phyloP scores from a whole-genome alignment of 1,140 invertebrate species.

The Popillia japonica region DNA sequence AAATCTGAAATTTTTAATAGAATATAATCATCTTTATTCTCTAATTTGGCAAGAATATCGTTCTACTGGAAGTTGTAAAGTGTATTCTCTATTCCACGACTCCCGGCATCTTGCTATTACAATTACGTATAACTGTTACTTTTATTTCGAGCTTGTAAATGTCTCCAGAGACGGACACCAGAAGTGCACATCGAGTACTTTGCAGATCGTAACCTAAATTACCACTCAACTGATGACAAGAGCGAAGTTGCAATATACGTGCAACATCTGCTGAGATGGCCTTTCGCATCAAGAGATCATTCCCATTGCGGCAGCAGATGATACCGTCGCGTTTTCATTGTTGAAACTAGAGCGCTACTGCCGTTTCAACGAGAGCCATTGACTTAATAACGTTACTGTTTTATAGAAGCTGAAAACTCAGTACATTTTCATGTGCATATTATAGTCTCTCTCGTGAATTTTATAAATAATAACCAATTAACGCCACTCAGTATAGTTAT shows the following conservation, averaged over 20 bases:
- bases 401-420: background rate
- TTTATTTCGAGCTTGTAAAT: background rate
- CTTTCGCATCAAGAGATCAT: background rate
- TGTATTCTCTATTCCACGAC: too few relatives aligned
- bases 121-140: background rate
- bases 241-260: slow-evolving; percentile 10
- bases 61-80: too few relatives aligned
- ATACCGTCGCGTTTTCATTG: slow-evolving; percentile 3
- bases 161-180: background rate
- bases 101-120: background rate
- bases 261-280: background rate
- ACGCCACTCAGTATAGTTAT: too few relatives aligned
- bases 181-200: slow-evolving; percentile 3
- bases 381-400: slow-evolving; percentile 13
- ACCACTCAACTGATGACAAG: slow-evolving; percentile 8
- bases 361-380: background rate
- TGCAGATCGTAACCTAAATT: background rate
- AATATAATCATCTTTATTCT: too few relatives aligned
- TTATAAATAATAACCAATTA: too few relatives aligned
- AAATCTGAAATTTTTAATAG: too few relatives aligned
- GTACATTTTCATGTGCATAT: too few relatives aligned
- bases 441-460: too few relatives aligned
- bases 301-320: slow-evolving; percentile 1
- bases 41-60: too few relatives aligned
- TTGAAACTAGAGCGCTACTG: background rate